phyloP scores from a whole-genome alignment of 1,140 invertebrate species.

The Nilaparvata lugens region DNA sequence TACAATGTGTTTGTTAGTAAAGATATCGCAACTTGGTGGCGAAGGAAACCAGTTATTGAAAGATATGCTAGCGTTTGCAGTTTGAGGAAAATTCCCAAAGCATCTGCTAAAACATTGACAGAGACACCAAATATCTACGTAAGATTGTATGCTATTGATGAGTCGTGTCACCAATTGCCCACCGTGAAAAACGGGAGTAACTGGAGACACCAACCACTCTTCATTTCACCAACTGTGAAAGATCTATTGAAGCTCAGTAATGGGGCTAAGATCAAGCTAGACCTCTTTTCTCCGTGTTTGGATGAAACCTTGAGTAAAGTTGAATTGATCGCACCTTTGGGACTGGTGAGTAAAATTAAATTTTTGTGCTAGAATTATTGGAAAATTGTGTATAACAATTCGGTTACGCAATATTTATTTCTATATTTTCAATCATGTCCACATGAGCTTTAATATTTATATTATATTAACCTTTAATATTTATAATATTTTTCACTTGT shows the following conservation, averaged over 20 bases:
- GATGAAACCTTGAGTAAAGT: not conserved
- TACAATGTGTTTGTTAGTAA: slow-evolving; percentile 15
- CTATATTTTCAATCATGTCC: too few relatives aligned
- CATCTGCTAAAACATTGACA: not conserved
- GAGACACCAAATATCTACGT: slow-evolving; percentile 1
- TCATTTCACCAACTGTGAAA: slow-evolving; percentile 13
- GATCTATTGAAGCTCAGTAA: slow-evolving; percentile 1
- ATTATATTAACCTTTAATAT: too few relatives aligned
- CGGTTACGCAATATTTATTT: too few relatives aligned
- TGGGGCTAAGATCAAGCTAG: slow-evolving; percentile 13
- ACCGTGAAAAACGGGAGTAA: slow-evolving; percentile 4
- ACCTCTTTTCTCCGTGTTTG: slow-evolving; percentile 2
- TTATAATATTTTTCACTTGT: too few relatives aligned
- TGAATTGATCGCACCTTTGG: too few relatives aligned
- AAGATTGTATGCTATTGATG: slow-evolving; percentile 9
- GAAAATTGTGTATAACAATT: too few relatives aligned
- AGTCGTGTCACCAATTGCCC: not conserved
- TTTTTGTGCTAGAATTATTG: too few relatives aligned
- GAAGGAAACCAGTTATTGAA: not conserved
- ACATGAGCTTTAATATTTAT: too few relatives aligned
- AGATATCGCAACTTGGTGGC: not conserved
- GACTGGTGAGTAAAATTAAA: too few relatives aligned
- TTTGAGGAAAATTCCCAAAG: not conserved
- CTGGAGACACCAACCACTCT: slow-evolving; percentile 6
- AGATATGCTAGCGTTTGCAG: not conserved